Percentiles rank a stretch among this genome's conserved stretches.
These are phyloP conservation scores for Canis aureus DNA, from an alignment of 2,113 vertebrate genomes.

Conservation along the genomic window DNA sequence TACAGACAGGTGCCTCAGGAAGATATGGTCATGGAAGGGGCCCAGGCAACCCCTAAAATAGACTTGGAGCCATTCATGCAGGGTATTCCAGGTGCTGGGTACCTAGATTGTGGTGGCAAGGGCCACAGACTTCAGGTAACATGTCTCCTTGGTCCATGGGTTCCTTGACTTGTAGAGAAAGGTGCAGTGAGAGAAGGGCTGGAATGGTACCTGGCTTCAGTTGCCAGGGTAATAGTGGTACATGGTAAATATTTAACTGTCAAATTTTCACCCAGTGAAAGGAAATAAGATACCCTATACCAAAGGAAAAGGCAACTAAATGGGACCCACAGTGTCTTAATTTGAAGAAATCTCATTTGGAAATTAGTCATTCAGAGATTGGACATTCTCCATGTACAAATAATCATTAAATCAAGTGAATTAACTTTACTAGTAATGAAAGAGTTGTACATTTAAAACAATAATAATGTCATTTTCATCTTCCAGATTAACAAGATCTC, in stretches of 20 bases:
- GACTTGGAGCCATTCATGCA: not conserved
- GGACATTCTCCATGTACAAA: not conserved
- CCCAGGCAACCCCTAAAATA: not conserved
- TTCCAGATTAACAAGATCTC: not conserved
- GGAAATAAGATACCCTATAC: not conserved
- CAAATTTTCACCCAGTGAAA: not conserved
- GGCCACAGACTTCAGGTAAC: not conserved
- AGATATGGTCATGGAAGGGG: not conserved
- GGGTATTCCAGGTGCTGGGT: not conserved
- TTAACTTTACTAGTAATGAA: not conserved
- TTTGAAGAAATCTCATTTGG: not conserved
- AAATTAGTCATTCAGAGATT: constrained; percentile 14
- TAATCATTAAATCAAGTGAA: not conserved
- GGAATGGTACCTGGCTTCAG: not conserved
- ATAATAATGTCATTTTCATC: not conserved
- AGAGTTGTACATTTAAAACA: not conserved
- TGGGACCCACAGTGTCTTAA: not conserved
- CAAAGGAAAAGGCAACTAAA: not conserved
- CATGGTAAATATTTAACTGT: not conserved
- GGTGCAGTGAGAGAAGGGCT: not conserved
- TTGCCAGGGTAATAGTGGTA: not conserved
- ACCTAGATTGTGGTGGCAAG: not conserved
- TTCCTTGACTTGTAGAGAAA: not conserved
- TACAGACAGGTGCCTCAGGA: not conserved
- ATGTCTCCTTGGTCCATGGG: not conserved